Percentiles rank a stretch among this genome's conserved stretches.
phyloP scores from a whole-genome alignment of 2,797 vertebrate genomes.

The Dipus sagitta region DNA sequence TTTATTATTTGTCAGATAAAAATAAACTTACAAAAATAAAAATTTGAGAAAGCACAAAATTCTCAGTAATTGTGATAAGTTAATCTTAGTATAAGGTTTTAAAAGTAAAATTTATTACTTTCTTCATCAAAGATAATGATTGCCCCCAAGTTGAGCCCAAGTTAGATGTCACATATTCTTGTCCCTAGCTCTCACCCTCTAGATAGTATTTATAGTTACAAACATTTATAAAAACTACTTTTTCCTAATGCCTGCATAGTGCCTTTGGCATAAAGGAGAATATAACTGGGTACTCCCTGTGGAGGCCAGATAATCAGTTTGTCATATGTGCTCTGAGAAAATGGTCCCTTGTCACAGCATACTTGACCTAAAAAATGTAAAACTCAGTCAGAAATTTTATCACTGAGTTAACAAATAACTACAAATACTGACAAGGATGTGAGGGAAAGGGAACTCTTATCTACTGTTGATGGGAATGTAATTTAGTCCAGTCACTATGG shows the following conservation, averaged over 20 bases:
- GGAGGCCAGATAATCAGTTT: slow-evolving; percentile 12
- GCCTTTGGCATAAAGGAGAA: not conserved
- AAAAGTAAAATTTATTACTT: not conserved
- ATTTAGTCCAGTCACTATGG: not conserved
- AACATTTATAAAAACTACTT: not conserved
- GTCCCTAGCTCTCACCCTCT: not conserved
- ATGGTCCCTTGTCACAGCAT: not conserved
- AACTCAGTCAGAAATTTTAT: not conserved
- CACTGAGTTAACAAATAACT: not conserved
- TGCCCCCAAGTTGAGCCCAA: not conserved
- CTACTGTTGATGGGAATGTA: not conserved
- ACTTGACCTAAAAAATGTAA: not conserved
- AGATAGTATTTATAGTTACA: not conserved
- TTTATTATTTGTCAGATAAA: not conserved
- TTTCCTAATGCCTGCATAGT: not conserved
- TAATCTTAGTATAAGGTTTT: not conserved
- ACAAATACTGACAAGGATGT: not conserved
- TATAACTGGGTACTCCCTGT: not conserved
- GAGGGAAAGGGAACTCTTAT: too few species aligned
- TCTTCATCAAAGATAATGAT: not conserved
- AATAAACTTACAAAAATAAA: not conserved
- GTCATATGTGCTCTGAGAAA: slow-evolving; percentile 15
- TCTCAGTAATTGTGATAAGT: slow-evolving; percentile 27
- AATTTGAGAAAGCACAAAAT: not conserved
- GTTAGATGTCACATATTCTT: not conserved